Percentiles rank a stretch among this genome's conserved stretches.
These are phyloP conservation scores for Canis aureus DNA, from an alignment of 2,113 vertebrate genomes.

Conservation along the genomic window DNA sequence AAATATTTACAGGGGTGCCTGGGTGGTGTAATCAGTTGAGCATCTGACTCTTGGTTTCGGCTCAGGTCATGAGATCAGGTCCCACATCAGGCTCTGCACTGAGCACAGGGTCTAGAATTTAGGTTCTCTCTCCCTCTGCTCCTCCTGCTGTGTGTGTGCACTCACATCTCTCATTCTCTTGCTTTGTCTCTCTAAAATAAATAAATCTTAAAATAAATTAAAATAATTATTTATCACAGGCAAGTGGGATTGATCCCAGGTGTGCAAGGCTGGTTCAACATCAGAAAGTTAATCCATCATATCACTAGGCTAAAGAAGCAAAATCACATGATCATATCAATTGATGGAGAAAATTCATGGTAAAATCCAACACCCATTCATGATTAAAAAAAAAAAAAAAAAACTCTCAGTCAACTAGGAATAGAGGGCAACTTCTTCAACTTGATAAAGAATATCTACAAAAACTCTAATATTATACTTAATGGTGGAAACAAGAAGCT, in stretches of 20 bases:
- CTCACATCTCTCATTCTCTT: too few relatives aligned
- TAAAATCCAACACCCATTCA: neutral
- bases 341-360: neutral
- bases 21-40: neutral
- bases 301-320: neutral
- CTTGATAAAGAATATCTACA: neutral
- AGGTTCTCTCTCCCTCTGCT: neutral
- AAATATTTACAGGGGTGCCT: neutral
- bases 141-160: neutral
- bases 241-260: neutral
- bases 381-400: neutral
- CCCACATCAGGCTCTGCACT: neutral
- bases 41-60: neutral
- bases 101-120: neutral
- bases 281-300: neutral
- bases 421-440: neutral
- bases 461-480: neutral
- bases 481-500: neutral
- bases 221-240: neutral
- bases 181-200: neutral
- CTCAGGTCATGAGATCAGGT: neutral
- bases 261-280: neutral
- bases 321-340: neutral
- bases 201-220: neutral
- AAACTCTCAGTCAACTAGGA: neutral